phyloP scores from a whole-genome alignment of 2,797 vertebrate genomes.

The Liasis olivaceus region DNA sequence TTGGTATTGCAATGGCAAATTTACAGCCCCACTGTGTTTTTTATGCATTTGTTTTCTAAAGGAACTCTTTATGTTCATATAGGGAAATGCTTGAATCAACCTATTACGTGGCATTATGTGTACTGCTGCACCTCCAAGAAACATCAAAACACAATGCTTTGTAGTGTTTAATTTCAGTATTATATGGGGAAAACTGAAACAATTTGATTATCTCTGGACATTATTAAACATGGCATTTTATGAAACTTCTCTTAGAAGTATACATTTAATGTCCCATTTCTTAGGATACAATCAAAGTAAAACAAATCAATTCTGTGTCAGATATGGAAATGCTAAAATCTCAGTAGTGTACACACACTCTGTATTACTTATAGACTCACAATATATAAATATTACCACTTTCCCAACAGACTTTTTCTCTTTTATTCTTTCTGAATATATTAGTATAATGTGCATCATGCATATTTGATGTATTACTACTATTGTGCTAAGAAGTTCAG shows the following conservation, averaged over 20 bases:
- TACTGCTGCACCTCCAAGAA: constrained; percentile 38
- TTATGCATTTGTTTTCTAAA: constrained; percentile 45
- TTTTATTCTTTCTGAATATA: constrained; percentile 39
- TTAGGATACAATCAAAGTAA: constrained; percentile 54
- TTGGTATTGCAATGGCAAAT: constrained; percentile 31
- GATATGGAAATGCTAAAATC: constrained; percentile 64
- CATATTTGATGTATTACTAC: constrained; percentile 29
- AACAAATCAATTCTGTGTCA: constrained; percentile 56
- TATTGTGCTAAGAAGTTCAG: constrained; percentile 16
- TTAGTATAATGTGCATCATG: constrained; percentile 18
- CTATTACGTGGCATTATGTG: constrained; percentile 51
- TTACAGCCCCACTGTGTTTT: constrained; percentile 51
- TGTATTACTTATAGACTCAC: constrained; percentile 20
- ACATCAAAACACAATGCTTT: constrained; percentile 25
- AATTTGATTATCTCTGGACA: constrained; percentile 56
- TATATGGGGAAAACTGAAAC: constrained; percentile 51
- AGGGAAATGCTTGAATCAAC: constrained; percentile 56
- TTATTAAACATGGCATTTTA: constrained; percentile 55
- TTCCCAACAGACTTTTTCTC: constrained; percentile 19
- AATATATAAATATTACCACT: constrained; percentile 62
- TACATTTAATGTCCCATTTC: constrained; percentile 38
- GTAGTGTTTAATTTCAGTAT: constrained; percentile 53
- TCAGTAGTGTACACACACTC: constrained; percentile 47
- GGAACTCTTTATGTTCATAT: constrained; percentile 57
- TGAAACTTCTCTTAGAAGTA: constrained; percentile 57